Conservation (phyloP, 1,140 invertebrate species). For the Schlechtendalia chinensis region DNA sequence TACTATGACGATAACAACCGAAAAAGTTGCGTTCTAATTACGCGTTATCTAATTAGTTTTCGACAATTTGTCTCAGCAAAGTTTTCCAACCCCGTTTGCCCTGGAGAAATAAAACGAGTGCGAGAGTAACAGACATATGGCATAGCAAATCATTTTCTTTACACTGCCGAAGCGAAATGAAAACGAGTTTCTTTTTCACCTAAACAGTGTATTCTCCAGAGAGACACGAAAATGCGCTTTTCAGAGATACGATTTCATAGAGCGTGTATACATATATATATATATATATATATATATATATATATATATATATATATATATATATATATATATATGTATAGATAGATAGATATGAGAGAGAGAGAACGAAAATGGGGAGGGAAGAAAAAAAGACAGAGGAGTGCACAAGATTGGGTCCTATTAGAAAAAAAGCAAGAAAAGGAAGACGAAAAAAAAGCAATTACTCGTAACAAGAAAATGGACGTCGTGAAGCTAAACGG, state of each 20-base stretch:
- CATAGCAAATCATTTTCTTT: conserved; percentile 46
- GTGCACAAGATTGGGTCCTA: conserved; percentile 29
- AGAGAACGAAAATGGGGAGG: background rate
- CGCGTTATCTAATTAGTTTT: background rate
- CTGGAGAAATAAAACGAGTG: background rate
- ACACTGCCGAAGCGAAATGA: conserved; percentile 35
- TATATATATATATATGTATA: background rate
- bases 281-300: too few species aligned
- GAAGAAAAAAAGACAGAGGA: background rate
- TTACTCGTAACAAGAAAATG: conserved; percentile 48
- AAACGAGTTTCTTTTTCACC: conserved; percentile 43
- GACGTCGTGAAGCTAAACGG: conserved; percentile 33
- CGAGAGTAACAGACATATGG: background rate
- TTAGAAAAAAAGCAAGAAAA: conserved; percentile 44
- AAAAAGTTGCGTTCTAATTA: background rate
- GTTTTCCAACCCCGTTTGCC: background rate
- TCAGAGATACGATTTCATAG: conserved; percentile 33
- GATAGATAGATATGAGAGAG: background rate
- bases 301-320: background rate
- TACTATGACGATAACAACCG: background rate
- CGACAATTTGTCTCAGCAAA: background rate
- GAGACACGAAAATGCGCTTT: conserved; percentile 25
- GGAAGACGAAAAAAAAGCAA: conserved; percentile 33
- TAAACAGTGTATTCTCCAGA: conserved; percentile 38
- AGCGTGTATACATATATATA: background rate